Conservation (phyloP, 2,888 invertebrate genomes). For the Ophion obscuratus region DNA sequence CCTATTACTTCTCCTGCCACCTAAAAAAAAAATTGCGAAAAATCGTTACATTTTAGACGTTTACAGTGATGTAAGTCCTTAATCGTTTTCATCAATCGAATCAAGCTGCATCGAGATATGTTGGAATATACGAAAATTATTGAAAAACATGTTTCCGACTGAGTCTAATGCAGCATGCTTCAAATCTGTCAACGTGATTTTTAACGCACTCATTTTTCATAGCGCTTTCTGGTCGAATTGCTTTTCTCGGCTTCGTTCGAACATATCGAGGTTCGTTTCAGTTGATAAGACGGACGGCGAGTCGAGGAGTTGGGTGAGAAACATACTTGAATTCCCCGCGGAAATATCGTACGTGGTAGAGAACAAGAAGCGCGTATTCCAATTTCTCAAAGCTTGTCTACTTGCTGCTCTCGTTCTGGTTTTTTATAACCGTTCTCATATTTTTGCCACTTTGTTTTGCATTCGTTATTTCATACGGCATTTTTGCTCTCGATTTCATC, state of each 20-base stretch:
- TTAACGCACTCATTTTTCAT: not conserved
- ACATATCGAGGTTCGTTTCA: not conserved
- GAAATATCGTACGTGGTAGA: conserved; percentile 33
- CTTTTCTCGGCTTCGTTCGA: conserved; percentile 9
- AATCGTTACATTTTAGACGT: no score
- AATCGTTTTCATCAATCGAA: no score
- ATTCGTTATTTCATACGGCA: not conserved
- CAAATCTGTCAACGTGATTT: not conserved
- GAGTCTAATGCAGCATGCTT: not conserved
- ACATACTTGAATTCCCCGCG: conserved; percentile 25
- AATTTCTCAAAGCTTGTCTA: conserved; percentile 41
- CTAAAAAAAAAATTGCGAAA: no score
- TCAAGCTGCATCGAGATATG: no score
- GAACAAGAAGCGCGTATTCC: conserved; percentile 26
- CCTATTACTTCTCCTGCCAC: no score
- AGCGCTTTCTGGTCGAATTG: not conserved
- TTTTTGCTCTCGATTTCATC: conserved; percentile 33
- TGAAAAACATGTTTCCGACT: not conserved
- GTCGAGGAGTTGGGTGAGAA: not conserved
- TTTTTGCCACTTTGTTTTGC: conserved; percentile 13
- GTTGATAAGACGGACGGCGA: not conserved
- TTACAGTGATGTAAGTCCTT: no score
- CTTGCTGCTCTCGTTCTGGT: not conserved
- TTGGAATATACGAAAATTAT: no score
- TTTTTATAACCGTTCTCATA: conserved; percentile 4